A percentile compares a stretch with the other conserved stretches of the same genome.
These are phyloP conservation scores for Tenodera sinensis DNA, from an alignment of 2,888 invertebrate species.

Conservation along the genomic window DNA sequence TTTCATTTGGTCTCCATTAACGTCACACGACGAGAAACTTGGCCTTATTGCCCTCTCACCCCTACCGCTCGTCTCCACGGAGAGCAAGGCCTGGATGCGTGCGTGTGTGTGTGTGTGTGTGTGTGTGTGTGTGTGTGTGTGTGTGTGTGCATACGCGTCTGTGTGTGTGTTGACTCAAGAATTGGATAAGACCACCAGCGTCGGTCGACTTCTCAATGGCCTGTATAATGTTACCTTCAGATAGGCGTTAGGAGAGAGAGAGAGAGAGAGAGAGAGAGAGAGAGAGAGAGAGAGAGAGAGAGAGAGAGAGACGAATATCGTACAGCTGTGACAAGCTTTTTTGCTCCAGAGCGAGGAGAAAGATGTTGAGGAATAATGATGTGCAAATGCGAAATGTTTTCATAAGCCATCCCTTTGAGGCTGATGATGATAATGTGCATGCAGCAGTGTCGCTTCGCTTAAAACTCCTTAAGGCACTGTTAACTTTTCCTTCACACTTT, in stretches of 20 bases:
- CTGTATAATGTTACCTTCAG: not conserved
- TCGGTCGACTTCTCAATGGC: not conserved
- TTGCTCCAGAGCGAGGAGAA: not conserved
- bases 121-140: too few relatives aligned
- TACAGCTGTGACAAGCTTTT: not conserved
- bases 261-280: not conserved
- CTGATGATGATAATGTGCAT: not conserved
- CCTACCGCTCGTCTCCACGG: not conserved
- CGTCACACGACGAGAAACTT: constrained; percentile 15
- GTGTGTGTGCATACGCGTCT: too few relatives aligned
- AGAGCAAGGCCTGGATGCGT: too few relatives aligned
- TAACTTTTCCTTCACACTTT: not conserved
- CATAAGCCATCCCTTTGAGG: not conserved
- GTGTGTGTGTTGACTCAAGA: not conserved
- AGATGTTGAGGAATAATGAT: not conserved
- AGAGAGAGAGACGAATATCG: not conserved
- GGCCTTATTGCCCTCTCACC: constrained; percentile 1
- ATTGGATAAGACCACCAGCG: not conserved
- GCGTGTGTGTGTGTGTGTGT: too few relatives aligned
- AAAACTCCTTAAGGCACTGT: not conserved
- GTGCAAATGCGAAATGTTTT: not conserved
- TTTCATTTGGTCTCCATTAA: constrained; percentile 19
- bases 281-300: not conserved
- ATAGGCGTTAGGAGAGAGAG: not conserved
- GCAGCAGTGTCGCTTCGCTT: not conserved